Evolutionary conservation across 2,888 invertebrate species (phyloP).

Genomic region (Dinocampus coccinellae): DNA sequence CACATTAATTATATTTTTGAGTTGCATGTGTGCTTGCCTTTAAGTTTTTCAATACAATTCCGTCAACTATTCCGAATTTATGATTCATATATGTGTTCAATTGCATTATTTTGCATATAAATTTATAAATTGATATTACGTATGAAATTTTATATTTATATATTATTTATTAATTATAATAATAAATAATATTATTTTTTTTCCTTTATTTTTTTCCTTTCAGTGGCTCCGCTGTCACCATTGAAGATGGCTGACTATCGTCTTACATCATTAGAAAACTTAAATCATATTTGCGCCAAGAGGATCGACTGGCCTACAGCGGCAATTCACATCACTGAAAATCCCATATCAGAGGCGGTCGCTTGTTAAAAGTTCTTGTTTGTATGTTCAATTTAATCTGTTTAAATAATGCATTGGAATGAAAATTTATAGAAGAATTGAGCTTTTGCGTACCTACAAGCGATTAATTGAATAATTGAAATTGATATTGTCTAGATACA

Average conservation of each 20-base stretch:
- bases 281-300: slow-evolving; percentile 69
- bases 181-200: slow-evolving; percentile 32
- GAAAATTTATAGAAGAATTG: not conserved
- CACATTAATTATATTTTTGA: slow-evolving; percentile 53
- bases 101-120: slow-evolving; percentile 16
- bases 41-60: slow-evolving; percentile 43
- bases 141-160: not conserved
- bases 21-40: slow-evolving; percentile 64
- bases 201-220: slow-evolving; percentile 66
- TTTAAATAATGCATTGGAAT: not conserved
- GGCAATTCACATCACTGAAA: slow-evolving; percentile 83
- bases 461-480: not conserved
- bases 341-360: slow-evolving; percentile 82
- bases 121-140: slow-evolving; percentile 8
- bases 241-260: slow-evolving; percentile 78
- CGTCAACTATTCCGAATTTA: slow-evolving; percentile 29
- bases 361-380: slow-evolving; percentile 74
- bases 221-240: slow-evolving; percentile 81
- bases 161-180: not conserved
- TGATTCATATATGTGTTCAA: slow-evolving; percentile 29
- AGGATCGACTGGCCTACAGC: slow-evolving; percentile 73
- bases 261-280: slow-evolving; percentile 74
- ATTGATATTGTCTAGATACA: slow-evolving; percentile 28
- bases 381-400: slow-evolving; percentile 19
- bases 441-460: slow-evolving; percentile 36